Evolutionary conservation across 1,140 invertebrate genomes (phyloP).

Genomic region (Pemphigus obesinymphae): DNA sequence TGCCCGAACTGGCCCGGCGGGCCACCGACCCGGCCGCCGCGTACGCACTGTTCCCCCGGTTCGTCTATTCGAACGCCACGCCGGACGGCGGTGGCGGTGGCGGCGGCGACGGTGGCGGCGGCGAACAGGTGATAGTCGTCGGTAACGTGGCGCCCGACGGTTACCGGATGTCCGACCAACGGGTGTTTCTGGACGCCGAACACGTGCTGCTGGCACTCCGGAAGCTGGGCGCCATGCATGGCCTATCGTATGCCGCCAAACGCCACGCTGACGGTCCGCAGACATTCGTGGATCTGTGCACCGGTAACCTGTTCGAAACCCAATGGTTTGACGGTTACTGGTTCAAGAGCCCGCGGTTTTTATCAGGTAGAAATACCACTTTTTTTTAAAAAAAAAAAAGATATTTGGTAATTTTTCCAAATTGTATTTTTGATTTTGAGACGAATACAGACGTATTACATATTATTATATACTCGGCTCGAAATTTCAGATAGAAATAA

Average conservation of each 20-base stretch:
- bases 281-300: neutral
- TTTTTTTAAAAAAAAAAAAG: no score
- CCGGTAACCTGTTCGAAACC: neutral
- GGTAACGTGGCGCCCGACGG: neutral
- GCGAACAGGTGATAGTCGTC: constrained; percentile 10
- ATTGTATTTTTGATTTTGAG: no score
- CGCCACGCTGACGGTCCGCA: no score
- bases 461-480: no score
- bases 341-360: constrained; percentile 8
- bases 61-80: neutral
- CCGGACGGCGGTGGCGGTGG: neutral
- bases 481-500: no score
- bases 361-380: neutral
- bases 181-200: neutral
- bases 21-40: neutral
- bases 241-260: constrained; percentile 6
- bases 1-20: neutral
- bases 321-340: constrained; percentile 22
- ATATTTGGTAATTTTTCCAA: neutral
- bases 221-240: neutral
- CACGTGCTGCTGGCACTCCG: neutral
- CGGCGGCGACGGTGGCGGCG: neutral
- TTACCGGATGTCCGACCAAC: neutral
- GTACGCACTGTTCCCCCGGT: constrained; percentile 4
- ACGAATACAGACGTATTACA: no score